These are phyloP conservation scores for Elegia similella DNA, from an alignment of 2,888 invertebrate genomes.

Conservation along the genomic window DNA sequence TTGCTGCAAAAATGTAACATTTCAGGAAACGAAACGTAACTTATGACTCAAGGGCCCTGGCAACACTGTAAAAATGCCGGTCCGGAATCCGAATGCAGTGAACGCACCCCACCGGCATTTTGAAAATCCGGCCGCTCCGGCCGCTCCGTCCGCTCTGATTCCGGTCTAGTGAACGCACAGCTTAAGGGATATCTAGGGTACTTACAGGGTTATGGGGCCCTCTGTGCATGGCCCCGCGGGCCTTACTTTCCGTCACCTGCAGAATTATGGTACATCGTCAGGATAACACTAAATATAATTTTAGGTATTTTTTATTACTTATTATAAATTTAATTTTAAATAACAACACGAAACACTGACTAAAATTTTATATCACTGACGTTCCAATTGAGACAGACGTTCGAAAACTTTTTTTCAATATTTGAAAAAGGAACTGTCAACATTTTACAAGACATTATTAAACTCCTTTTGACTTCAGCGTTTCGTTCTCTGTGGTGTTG, in stretches of 20 bases:
- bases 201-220: slow-evolving; percentile 42
- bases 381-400: background rate
- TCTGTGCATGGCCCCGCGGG: slow-evolving; percentile 54
- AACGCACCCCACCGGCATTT: too few species aligned
- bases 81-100: too few species aligned
- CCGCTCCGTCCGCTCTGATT: too few species aligned
- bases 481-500: too few species aligned
- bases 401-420: background rate
- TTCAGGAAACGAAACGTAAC: too few species aligned
- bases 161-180: background rate
- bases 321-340: background rate
- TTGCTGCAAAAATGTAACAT: too few species aligned
- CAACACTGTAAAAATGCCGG: too few species aligned
- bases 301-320: background rate
- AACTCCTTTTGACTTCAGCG: background rate
- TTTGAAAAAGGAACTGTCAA: slow-evolving; percentile 2
- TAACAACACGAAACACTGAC: background rate
- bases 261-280: slow-evolving; percentile 17
- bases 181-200: slow-evolving; percentile 16
- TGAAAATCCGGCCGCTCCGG: too few species aligned
- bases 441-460: background rate
- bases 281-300: background rate
- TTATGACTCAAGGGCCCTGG: too few species aligned
- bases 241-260: slow-evolving; percentile 47
- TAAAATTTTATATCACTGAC: background rate